Base-by-base conservation (phyloP, 2,797 vertebrate species). In the Falco columbarius region DNA sequence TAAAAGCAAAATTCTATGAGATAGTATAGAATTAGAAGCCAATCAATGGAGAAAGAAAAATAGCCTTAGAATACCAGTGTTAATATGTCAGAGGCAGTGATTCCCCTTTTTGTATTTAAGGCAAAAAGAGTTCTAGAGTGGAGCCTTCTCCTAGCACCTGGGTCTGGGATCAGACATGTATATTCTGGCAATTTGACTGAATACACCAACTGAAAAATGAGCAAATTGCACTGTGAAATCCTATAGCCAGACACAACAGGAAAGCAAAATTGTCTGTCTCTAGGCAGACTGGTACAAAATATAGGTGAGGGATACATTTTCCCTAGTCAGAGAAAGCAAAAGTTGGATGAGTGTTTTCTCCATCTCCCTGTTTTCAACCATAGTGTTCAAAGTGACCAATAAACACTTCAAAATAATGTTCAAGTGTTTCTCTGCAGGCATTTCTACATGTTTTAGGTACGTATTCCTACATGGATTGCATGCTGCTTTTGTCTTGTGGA, bases 191-290 rank as follows among this genome's bases (percentile, higher is more conserved):
- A 65, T 81, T 85, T 91, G 81, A 83, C 79, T 75, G 66, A 84
- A 71, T 55, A 52, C 9, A 26, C 23, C 52, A 59, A 20, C 75
- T 87, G 79, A 85, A 93, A 93, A 92, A 81, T 47, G 75, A 85
- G 34, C 58, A 93, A 70, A 67, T 79, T 75, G 22, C 71, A 18
- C 67, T 74, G 49, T 83, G 77, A 87, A 91, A 74, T 77, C 36
- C 58, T 54, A n/a, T 62, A 84, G 56, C 76, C 88, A 94, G 66
- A 80, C 75, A 42, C 40, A 95, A 91, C 24, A 94, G 63, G 68
- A 93, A 87, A 89, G 58, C 44, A 89, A 93, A 93, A 93, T 66
- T 71, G 19, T 80, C 56, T 84, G 65, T 92, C 74, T 94, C 32
- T 30, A 87, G 93, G 68, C 74, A 93, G 67, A 52, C 40, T 70